Conservation (phyloP, 2,113 vertebrate species). For the Gopherus evgoodei region DNA sequence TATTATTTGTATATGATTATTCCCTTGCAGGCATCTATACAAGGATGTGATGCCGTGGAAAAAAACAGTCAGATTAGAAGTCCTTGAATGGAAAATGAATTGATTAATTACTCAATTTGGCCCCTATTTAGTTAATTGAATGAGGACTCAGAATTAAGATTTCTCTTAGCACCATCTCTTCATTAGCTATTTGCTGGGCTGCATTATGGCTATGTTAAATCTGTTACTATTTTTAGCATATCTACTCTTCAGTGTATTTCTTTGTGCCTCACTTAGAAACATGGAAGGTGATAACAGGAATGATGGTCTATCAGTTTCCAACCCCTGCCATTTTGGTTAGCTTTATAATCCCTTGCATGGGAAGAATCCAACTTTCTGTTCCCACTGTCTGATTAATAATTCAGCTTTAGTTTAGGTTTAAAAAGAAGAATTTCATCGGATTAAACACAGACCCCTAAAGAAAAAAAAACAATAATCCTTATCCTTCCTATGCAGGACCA, state of each 20-base stretch:
- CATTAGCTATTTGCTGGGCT: background rate
- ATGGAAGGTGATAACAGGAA: background rate
- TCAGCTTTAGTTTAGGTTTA: background rate
- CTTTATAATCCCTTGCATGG: background rate
- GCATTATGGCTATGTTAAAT: background rate
- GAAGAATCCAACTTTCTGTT: background rate
- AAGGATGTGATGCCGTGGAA: background rate
- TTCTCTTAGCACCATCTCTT: background rate
- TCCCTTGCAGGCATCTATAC: background rate
- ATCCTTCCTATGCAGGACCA: background rate
- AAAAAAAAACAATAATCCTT: background rate
- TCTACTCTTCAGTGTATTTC: background rate
- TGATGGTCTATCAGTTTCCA: background rate
- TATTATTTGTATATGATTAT: background rate
- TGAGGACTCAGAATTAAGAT: background rate
- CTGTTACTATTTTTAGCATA: background rate
- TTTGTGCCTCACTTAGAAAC: background rate
- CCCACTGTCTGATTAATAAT: background rate
- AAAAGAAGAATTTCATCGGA: background rate
- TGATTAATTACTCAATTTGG: background rate
- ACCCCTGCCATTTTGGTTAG: background rate
- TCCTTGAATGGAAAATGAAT: background rate
- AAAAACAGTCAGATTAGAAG: background rate
- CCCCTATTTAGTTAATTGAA: background rate
- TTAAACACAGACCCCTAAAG: background rate